Evolutionary conservation across 2,113 vertebrate species (phyloP), one percentile per base, ranked within the genome.

Genomic region (Gopherus evgoodei): DNA sequence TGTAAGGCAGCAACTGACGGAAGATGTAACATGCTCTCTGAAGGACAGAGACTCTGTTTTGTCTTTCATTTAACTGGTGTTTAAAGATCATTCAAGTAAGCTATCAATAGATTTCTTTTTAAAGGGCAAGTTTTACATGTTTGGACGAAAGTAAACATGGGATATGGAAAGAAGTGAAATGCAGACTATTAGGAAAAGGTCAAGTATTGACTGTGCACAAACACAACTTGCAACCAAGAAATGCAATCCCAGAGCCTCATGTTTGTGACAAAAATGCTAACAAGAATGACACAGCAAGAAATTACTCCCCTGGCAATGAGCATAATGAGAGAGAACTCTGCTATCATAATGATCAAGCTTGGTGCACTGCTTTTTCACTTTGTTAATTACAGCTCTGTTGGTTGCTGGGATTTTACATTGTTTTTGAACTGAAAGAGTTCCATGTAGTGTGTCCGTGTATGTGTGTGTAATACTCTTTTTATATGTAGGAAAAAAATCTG

Each of bases 311-410:
- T 4, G 6, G 2, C 49, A 88, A 80, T 83, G 57, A 24, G n/a
- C 7, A 54, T 44, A n/a, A 76, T 4, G 12, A 44, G n/a, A 72
- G n/a, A 72, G 16, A 72, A 72, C 35, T 85, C 35, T 76, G 0
- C 21, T 7, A 89, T 83, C 57, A 83, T 56, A 85, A 47, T 83
- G 3, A 21, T 5, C 3, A n/a, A 50, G 0, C 19, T 2, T 31
- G 35, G 22, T 38, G 50, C 62, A 69, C 62, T 8, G 80, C 4
- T 1, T 84, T 78, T 93, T 84, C 53, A 22, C 5, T 81, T 6
- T 5, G 25, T 8, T 57, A 80, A 4, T 53, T 62, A 4, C 9
- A 78, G 1, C 27, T 1, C 0, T 0, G 2, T 78, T 3, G 38
- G 4, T 78, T 12, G 29, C 22, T 1, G 29, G 49, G 13, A 38